A percentile compares a stretch with the other conserved stretches of the same genome.
phyloP scores from a whole-genome alignment of 1,140 invertebrate genomes.

The Zaprionus camerounensis region DNA sequence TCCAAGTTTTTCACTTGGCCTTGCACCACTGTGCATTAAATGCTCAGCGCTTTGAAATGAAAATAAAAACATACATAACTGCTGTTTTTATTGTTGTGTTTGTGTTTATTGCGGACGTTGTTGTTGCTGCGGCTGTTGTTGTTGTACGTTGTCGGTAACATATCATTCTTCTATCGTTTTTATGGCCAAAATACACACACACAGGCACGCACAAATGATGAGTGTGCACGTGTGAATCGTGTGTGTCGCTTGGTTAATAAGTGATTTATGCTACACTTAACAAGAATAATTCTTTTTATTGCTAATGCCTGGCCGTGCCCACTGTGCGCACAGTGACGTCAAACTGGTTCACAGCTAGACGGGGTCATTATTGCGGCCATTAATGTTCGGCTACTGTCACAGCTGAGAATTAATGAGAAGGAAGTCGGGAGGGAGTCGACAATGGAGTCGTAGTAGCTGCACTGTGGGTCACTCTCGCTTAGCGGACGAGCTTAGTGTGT shows the following conservation, averaged over 20 bases:
- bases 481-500: slow-evolving; percentile 14
- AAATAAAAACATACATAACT: slow-evolving; percentile 55
- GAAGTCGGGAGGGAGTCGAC: background rate
- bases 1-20: background rate
- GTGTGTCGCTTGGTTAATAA: slow-evolving; percentile 32
- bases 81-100: slow-evolving; percentile 30
- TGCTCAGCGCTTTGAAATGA: slow-evolving; percentile 41
- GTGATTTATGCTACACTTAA: slow-evolving; percentile 48
- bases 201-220: slow-evolving; percentile 11
- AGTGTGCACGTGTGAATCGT: slow-evolving; percentile 1
- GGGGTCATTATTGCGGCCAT: slow-evolving; percentile 26
- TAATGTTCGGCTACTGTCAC: slow-evolving; percentile 33
- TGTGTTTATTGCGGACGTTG: background rate
- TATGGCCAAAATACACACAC: slow-evolving; percentile 30
- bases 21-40: slow-evolving; percentile 40
- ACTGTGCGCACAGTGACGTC: slow-evolving; percentile 5
- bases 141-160: slow-evolving; percentile 48
- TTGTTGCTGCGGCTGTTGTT: slow-evolving; percentile 15
- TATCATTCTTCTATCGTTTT: slow-evolving; percentile 58
- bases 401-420: background rate
- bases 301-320: slow-evolving; percentile 13
- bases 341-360: slow-evolving; percentile 39
- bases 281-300: slow-evolving; percentile 55
- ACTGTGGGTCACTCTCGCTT: slow-evolving; percentile 37
- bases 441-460: background rate